Percentiles rank a stretch among this genome's conserved stretches.
phyloP scores from a whole-genome alignment of 2,113 vertebrate species.

The Haemorhous mexicanus region DNA sequence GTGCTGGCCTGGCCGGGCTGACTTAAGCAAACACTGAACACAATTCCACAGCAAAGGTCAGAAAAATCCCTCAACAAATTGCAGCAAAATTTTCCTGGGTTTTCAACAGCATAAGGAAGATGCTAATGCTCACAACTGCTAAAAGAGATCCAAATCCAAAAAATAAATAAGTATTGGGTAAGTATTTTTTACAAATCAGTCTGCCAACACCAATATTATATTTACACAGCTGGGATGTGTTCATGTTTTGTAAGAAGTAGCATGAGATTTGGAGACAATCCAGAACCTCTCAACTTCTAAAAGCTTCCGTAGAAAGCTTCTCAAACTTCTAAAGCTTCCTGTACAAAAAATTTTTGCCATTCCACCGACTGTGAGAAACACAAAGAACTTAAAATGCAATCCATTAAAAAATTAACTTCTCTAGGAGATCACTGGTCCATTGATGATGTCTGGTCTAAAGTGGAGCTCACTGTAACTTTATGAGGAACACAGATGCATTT shows the following conservation, averaged over 20 bases:
- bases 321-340: conserved; percentile 40
- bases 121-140: background rate
- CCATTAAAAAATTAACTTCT: background rate
- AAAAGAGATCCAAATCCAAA: background rate
- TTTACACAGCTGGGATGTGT: conserved; percentile 55
- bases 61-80: background rate
- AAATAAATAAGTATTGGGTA: background rate
- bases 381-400: background rate
- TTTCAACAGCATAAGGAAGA: background rate
- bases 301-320: conserved; percentile 18
- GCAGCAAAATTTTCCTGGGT: background rate
- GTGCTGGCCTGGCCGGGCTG: background rate
- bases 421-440: background rate
- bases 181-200: conserved; percentile 25
- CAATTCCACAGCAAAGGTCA: background rate
- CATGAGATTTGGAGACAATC: conserved; percentile 41
- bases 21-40: background rate
- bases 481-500: rapidly evolving
- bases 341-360: conserved; percentile 22
- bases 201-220: conserved; percentile 20
- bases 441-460: background rate
- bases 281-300: conserved; percentile 43
- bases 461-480: background rate
- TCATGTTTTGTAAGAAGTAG: conserved; percentile 38
- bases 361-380: conserved; percentile 39